Conservation (phyloP, 2,113 vertebrate species). For the Urocolius indicus region DNA sequence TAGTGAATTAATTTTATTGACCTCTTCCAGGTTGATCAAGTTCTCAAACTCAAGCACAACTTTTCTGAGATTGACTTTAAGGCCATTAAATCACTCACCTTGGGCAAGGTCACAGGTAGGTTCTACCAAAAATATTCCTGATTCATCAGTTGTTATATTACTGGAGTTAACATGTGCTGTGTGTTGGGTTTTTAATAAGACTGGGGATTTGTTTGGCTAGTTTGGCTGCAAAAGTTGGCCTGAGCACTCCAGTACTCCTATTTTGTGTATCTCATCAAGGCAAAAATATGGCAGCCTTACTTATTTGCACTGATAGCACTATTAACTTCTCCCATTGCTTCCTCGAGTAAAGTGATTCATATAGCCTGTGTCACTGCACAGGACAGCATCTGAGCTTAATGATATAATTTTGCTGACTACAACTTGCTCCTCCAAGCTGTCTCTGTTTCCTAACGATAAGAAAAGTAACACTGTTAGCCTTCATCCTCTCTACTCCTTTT, state of each 20-base stretch:
- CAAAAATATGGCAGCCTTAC: neutral
- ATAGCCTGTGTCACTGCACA: neutral
- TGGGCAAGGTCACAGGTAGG: slow-evolving; percentile 94
- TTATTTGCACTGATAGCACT: neutral
- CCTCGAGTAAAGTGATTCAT: neutral
- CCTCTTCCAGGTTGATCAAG: slow-evolving; percentile 88
- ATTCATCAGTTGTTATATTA: neutral
- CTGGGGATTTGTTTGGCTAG: neutral
- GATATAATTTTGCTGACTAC: neutral
- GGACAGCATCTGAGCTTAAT: neutral
- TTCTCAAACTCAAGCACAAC: slow-evolving; percentile 87
- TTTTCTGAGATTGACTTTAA: slow-evolving; percentile 91
- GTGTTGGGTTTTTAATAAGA: neutral
- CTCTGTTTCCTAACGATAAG: slow-evolving; percentile 5
- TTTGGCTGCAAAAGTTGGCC: neutral
- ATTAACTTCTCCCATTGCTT: neutral
- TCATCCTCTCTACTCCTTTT: neutral
- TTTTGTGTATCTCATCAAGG: neutral
- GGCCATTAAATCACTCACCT: slow-evolving; percentile 86
- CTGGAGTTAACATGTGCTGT: neutral
- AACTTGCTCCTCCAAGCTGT: neutral
- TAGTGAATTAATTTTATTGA: slow-evolving; percentile 65
- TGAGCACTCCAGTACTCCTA: neutral
- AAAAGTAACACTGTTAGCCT: neutral
- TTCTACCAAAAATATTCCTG: neutral